phyloP scores from a whole-genome alignment of 37 sponge, comb jelly and placozoan genomes.

The Tethya wilhelma region DNA sequence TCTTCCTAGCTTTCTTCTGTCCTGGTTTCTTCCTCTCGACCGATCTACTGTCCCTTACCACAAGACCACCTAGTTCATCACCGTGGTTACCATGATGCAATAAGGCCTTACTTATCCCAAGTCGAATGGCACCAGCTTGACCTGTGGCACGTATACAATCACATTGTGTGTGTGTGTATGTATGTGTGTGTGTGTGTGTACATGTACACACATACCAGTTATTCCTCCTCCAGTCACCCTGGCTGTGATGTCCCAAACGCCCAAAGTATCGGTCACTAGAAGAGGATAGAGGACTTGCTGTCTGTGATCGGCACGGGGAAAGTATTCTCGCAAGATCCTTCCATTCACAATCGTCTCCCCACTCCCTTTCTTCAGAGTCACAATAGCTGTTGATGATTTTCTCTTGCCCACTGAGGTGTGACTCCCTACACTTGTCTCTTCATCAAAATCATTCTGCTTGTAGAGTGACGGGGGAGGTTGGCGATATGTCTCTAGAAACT shows the following conservation, averaged over 20 bases:
- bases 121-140: constrained; percentile 84
- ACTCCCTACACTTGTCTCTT: not conserved
- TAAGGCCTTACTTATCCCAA: constrained; percentile 73
- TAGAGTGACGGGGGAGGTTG: constrained; percentile 2
- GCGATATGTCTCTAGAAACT: constrained; percentile 49
- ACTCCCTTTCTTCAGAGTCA: constrained; percentile 46
- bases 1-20: constrained; percentile 90
- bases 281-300: constrained; percentile 83
- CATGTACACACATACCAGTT: constrained; percentile 39
- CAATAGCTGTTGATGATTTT: constrained; percentile 62
- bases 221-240: constrained; percentile 72
- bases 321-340: constrained; percentile 49
- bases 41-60: constrained; percentile 64
- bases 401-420: constrained; percentile 41
- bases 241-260: constrained; percentile 42
- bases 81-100: constrained; percentile 49
- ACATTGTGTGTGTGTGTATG: not conserved
- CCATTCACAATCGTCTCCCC: constrained; percentile 63
- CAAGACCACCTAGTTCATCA: constrained; percentile 46
- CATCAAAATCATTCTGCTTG: not conserved
- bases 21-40: constrained; percentile 94
- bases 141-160: constrained; percentile 30
- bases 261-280: constrained; percentile 30
- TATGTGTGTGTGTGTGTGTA: not conserved
- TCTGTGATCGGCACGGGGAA: constrained; percentile 57